phyloP scores from a whole-genome alignment of 2,113 vertebrate genomes.

The Paraplagusia blochii region DNA sequence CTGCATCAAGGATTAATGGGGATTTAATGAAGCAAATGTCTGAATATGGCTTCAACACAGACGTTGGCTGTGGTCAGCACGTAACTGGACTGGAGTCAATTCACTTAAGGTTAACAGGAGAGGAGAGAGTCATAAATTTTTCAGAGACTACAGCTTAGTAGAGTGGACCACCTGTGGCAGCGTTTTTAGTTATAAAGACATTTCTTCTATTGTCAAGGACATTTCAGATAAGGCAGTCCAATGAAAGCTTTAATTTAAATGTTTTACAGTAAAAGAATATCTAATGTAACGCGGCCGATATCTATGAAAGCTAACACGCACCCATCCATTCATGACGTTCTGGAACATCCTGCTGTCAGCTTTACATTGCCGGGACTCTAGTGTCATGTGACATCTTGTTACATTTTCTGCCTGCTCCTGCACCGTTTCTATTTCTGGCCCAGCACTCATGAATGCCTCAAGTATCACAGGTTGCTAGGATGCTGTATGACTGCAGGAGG shows the following conservation, averaged over 20 bases:
- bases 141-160: conserved; percentile 27
- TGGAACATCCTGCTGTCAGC: conserved; percentile 18
- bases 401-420: conserved; percentile 43
- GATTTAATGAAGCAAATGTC: conserved; percentile 50
- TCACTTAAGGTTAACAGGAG: conserved; percentile 15
- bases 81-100: conserved; percentile 7
- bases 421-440: conserved; percentile 64
- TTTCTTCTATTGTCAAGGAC: too few species aligned
- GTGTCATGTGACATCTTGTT: conserved; percentile 44
- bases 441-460: conserved; percentile 53
- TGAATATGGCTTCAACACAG: conserved; percentile 27
- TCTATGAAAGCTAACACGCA: not conserved
- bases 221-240: too few species aligned
- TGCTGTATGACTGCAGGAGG: conserved; percentile 39
- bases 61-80: not conserved
- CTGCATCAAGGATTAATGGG: conserved; percentile 47
- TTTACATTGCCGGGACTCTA: conserved; percentile 18
- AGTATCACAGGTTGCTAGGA: conserved; percentile 66
- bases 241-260: not conserved
- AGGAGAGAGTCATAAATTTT: conserved; percentile 43
- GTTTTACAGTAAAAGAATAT: too few species aligned
- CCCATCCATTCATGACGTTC: conserved; percentile 13
- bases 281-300: too few species aligned
- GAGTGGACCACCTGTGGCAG: conserved; percentile 17
- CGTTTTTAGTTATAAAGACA: too few species aligned